Percentiles rank a stretch among this genome's conserved stretches.
phyloP scores from a whole-genome alignment of 2,797 vertebrate genomes.

The Eospalax fontanierii region DNA sequence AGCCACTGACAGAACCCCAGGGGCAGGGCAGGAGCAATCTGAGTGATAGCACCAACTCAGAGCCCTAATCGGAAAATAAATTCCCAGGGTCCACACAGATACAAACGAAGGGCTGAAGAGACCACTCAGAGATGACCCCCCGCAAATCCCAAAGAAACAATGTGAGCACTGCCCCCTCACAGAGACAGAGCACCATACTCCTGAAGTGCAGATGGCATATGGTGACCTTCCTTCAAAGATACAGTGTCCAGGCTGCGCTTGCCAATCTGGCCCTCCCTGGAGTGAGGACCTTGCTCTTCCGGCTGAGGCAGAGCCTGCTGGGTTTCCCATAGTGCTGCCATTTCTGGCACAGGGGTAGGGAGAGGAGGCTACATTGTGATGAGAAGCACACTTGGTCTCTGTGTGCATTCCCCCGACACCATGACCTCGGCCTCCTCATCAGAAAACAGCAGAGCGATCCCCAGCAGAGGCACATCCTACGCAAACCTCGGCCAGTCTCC shows the following conservation, averaged over 20 bases:
- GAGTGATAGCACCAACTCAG: accelerated
- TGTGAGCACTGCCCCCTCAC: no score
- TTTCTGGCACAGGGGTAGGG: background rate
- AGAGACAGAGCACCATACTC: background rate
- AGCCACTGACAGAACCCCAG: no score
- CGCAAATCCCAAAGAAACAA: background rate
- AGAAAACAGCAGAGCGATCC: background rate
- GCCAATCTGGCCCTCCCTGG: background rate
- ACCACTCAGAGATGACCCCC: accelerated
- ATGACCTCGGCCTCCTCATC: background rate
- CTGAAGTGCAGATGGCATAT: accelerated
- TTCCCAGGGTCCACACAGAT: background rate
- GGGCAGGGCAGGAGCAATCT: accelerated
- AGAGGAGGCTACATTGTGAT: no score
- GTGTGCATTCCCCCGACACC: background rate
- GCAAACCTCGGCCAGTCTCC: background rate
- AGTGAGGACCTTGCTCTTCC: background rate
- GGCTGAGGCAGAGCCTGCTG: background rate
- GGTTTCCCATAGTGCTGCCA: no score
- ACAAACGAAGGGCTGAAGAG: background rate
- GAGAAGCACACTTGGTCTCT: background rate
- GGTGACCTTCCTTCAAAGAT: background rate
- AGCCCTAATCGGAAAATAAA: no score
- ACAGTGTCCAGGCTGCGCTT: background rate
- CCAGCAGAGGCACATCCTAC: background rate